A percentile compares a stretch with the other conserved stretches of the same genome.
Evolutionary conservation across 2,113 vertebrate species (phyloP).

Genomic region (Barbus barbus): DNA sequence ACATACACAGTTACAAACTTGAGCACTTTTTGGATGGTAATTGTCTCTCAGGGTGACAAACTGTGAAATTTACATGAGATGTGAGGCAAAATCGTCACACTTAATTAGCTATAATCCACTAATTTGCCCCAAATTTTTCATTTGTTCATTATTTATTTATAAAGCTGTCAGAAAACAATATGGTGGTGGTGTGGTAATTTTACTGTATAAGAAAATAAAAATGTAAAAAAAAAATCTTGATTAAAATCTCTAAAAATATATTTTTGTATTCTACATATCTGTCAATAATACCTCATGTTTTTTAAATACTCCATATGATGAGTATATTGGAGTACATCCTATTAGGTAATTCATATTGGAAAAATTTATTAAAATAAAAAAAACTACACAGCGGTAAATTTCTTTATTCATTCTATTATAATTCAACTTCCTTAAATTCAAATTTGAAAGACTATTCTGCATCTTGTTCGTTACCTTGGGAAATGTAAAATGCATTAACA

Average conservation of each 20-base stretch:
- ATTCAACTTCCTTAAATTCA: not conserved
- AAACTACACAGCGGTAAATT: not conserved
- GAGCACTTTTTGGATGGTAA: not conserved
- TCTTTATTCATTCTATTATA: not conserved
- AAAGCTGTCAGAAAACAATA: not conserved
- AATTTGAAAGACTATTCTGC: not conserved
- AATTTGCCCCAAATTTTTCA: not conserved
- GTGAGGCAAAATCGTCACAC: not conserved
- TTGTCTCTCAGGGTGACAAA: not conserved
- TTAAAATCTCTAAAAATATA: not conserved
- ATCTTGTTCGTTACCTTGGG: not conserved
- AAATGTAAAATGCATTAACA: not conserved
- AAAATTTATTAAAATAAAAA: not conserved
- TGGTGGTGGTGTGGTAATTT: not conserved
- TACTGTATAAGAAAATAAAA: not conserved
- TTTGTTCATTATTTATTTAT: not conserved
- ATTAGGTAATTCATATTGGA: not conserved
- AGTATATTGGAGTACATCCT: not conserved
- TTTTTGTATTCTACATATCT: not conserved
- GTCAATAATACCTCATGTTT: not conserved
- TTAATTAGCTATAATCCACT: not conserved
- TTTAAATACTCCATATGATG: not conserved
- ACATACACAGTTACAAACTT: constrained; percentile 34
- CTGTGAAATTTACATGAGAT: not conserved
- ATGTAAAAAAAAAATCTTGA: no score